Percentiles rank a stretch among this genome's conserved stretches.
phyloP scores from a whole-genome alignment of 2,888 invertebrate species.

The Brachynemurus nebulosus region DNA sequence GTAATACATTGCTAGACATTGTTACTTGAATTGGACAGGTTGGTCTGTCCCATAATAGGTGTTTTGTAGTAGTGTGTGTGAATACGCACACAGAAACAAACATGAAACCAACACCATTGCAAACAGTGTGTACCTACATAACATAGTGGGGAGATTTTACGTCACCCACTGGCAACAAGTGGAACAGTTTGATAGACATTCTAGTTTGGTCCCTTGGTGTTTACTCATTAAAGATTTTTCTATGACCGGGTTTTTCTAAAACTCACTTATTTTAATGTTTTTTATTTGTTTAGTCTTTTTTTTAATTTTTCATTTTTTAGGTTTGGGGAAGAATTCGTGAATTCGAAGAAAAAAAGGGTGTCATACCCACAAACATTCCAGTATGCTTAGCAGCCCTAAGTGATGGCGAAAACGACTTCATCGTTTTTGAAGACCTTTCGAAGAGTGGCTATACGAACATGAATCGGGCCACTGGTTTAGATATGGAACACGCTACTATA shows the following conservation, averaged over 20 bases:
- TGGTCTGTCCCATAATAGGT: too few species aligned
- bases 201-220: too few species aligned
- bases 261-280: neutral
- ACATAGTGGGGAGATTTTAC: too few species aligned
- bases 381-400: conserved; percentile 24
- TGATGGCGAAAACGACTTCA: conserved; percentile 32
- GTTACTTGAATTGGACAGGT: too few species aligned
- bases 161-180: too few species aligned
- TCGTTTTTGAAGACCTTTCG: conserved; percentile 31
- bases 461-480: conserved; percentile 24
- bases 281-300: neutral
- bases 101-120: too few species aligned
- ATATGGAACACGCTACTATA: conserved; percentile 24
- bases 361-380: conserved; percentile 21
- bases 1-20: too few species aligned
- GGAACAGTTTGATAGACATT: too few species aligned
- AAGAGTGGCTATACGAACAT: conserved; percentile 25
- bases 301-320: conserved; percentile 18
- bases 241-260: neutral
- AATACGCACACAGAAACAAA: too few species aligned
- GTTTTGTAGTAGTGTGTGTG: too few species aligned
- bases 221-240: neutral
- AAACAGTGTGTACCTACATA: too few species aligned
- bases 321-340: conserved; percentile 34
- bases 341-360: conserved; percentile 25